Conservation (phyloP, 2,113 vertebrate genomes). For the Lonchura striata region DNA sequence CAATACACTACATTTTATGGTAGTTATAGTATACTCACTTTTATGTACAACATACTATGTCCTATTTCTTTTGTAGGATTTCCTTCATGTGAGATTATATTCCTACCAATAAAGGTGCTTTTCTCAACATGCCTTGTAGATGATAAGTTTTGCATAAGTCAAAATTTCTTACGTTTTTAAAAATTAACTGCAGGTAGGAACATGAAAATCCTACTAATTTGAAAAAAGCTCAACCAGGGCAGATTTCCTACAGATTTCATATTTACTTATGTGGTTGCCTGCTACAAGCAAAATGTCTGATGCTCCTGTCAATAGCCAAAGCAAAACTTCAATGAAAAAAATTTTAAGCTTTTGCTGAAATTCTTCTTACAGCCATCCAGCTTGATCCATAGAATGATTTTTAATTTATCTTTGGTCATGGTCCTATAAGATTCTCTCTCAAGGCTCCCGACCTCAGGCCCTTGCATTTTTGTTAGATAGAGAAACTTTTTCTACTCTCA, state of each 20-base stretch:
- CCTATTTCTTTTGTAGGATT: not conserved
- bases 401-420: not conserved
- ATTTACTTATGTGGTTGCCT: not conserved
- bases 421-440: not conserved
- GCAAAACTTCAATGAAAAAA: not conserved
- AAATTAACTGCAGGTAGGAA: not conserved
- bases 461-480: not conserved
- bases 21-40: not conserved
- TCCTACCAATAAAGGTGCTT: not conserved
- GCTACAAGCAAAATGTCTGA: not conserved
- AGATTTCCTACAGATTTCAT: not conserved
- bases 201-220: not conserved
- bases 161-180: not conserved
- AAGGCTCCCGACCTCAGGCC: accelerated
- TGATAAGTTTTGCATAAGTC: not conserved
- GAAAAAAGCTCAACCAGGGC: not conserved
- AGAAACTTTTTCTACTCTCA: not conserved
- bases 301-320: not conserved
- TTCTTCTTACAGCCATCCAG: not conserved
- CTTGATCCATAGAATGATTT: not conserved
- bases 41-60: not conserved
- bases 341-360: not conserved
- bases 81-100: not conserved
- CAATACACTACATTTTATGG: accelerated
- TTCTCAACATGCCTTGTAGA: not conserved